A percentile compares a stretch with the other conserved stretches of the same genome.
These are phyloP conservation scores for Lucilia cuprina DNA, from an alignment of 1,140 invertebrate genomes.

Conservation along the genomic window DNA sequence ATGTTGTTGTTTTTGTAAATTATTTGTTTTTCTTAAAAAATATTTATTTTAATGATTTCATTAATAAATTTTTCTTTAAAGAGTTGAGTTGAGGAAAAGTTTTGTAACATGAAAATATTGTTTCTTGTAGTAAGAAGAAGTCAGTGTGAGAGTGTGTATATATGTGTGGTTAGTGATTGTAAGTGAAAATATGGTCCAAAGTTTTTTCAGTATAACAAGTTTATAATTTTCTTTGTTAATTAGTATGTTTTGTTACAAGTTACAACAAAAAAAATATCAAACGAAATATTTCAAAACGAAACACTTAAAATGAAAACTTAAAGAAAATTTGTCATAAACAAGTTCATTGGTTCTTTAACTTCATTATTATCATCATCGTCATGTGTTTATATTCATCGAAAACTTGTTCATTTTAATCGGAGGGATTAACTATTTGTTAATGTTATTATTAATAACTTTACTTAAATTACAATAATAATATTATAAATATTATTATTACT, in stretches of 20 bases:
- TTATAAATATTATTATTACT: not conserved
- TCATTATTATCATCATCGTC: constrained; percentile 4
- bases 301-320: not conserved
- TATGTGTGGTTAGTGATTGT: not conserved
- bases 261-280: not conserved
- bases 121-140: not conserved
- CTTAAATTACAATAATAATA: constrained; percentile 3
- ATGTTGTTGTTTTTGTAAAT: not conserved
- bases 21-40: not conserved
- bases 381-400: not conserved
- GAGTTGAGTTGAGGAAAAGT: not conserved
- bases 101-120: not conserved
- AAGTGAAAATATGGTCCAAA: constrained; percentile 10
- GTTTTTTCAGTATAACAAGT: not conserved
- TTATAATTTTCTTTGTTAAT: not conserved
- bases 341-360: not conserved
- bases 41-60: not conserved
- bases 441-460: constrained; percentile 3
- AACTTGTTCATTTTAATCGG: constrained; percentile 37
- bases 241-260: not conserved
- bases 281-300: not conserved
- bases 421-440: constrained; percentile 38
- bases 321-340: not conserved
- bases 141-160: not conserved
- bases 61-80: not conserved